A percentile compares a stretch with the other conserved stretches of the same genome.
phyloP scores from a whole-genome alignment of 1,140 invertebrate species.

The Tetramorium alpestre region DNA sequence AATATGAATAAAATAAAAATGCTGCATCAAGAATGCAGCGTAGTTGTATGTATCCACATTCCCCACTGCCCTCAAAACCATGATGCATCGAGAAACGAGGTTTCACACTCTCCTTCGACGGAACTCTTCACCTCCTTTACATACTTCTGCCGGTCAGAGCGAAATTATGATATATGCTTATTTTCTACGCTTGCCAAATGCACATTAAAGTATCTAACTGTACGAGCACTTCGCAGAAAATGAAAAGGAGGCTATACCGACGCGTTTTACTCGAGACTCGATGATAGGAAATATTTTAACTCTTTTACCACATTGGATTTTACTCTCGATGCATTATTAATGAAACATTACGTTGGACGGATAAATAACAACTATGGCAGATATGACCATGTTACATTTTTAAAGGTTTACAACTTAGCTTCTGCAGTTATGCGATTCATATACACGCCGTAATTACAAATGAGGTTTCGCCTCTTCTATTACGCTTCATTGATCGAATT shows the following conservation, averaged over 20 bases:
- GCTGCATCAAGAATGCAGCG: neutral
- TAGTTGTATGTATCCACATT: neutral
- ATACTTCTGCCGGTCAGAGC: neutral
- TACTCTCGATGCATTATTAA: neutral
- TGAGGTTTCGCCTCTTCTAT: conserved; percentile 12
- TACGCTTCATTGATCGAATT: conserved; percentile 38
- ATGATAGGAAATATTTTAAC: neutral
- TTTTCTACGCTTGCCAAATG: conserved; percentile 22
- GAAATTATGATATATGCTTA: conserved; percentile 32
- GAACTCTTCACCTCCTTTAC: conserved; percentile 22
- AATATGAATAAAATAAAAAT: neutral
- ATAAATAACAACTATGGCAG: neutral
- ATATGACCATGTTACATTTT: neutral
- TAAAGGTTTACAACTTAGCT: neutral
- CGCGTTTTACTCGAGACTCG: neutral
- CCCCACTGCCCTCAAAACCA: conserved; percentile 50
- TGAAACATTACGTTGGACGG: neutral
- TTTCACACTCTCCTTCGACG: conserved; percentile 62
- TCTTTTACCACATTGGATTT: neutral
- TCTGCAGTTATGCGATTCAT: neutral
- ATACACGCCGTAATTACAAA: conserved; percentile 31
- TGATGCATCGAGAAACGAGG: conserved; percentile 47
- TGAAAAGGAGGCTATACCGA: neutral
- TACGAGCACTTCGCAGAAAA: neutral
- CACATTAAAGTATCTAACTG: conserved; percentile 18